phyloP scores from a whole-genome alignment of 1,140 invertebrate species.

The Teleopsis dalmanni region DNA sequence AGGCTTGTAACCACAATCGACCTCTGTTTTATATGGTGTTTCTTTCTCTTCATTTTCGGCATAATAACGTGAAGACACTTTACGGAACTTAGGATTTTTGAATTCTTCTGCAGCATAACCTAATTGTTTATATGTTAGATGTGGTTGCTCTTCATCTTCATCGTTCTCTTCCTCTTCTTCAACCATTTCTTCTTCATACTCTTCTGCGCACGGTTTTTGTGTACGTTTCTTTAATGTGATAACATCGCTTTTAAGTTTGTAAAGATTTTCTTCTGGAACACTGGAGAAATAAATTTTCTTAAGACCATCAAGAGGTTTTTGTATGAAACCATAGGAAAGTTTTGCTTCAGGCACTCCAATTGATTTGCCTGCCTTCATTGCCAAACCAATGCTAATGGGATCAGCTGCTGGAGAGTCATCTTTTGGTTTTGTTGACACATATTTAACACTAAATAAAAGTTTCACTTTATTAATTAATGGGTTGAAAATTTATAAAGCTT shows the following conservation, averaged over 20 bases:
- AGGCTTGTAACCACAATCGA: conserved; percentile 37
- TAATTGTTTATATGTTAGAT: conserved; percentile 35
- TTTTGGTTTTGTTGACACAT: not conserved
- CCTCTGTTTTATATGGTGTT: conserved; percentile 20
- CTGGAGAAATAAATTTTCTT: conserved; percentile 25
- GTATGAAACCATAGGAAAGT: conserved; percentile 42
- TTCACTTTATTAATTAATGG: not conserved
- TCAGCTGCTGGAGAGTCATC: conserved; percentile 38
- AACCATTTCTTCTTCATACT: conserved; percentile 23
- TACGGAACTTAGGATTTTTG: conserved; percentile 36
- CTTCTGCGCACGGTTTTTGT: not conserved
- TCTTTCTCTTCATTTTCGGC: not conserved
- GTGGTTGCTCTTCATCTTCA: conserved; percentile 17
- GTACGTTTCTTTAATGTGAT: conserved; percentile 36
- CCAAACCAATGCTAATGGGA: conserved; percentile 45
- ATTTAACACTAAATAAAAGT: not conserved
- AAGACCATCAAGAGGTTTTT: conserved; percentile 35
- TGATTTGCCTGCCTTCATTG: conserved; percentile 34
- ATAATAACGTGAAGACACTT: conserved; percentile 8
- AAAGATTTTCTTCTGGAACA: conserved; percentile 45
- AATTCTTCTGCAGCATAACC: conserved; percentile 33
- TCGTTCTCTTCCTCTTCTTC: conserved; percentile 26
- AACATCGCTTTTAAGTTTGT: conserved; percentile 43
- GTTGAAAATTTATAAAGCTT: not conserved
- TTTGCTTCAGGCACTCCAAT: conserved; percentile 43